phyloP scores from a whole-genome alignment of 2,797 vertebrate species.

The Myotis findleyi region DNA sequence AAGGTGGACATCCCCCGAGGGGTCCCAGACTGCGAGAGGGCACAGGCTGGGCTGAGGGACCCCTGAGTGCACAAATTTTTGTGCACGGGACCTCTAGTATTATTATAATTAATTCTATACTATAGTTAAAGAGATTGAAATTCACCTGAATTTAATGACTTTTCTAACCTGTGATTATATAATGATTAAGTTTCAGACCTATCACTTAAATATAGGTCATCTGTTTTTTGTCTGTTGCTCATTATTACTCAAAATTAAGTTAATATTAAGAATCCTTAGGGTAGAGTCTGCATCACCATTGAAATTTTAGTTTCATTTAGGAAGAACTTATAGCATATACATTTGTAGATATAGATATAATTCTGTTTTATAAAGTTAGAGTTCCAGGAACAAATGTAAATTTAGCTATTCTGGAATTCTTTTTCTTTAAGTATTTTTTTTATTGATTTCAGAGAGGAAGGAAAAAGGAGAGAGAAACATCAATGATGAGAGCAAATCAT shows the following conservation, averaged over 20 bases:
- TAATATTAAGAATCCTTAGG: not conserved
- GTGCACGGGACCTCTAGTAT: too few relatives aligned
- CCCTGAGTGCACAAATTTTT: too few relatives aligned
- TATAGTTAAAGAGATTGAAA: not conserved
- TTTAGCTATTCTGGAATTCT: not conserved
- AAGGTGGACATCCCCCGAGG: too few relatives aligned
- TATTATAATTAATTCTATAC: not conserved
- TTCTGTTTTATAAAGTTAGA: not conserved
- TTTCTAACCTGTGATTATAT: not conserved
- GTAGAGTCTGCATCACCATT: not conserved
- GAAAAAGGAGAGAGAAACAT: too few relatives aligned
- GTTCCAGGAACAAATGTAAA: not conserved
- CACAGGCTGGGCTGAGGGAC: too few relatives aligned
- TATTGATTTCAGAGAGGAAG: too few relatives aligned
- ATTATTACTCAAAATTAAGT: not conserved
- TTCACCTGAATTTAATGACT: not conserved
- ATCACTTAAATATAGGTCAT: not conserved
- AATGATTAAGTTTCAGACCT: not conserved
- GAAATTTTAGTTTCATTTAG: not conserved
- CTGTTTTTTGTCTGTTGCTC: not conserved
- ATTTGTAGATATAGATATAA: not conserved
- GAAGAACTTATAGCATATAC: not conserved
- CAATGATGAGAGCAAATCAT: too few relatives aligned
- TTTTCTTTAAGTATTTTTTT: too few relatives aligned
- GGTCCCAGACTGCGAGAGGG: too few relatives aligned